Conservation (phyloP, 1,140 invertebrate genomes). For the Drosophila prosaltans region DNA sequence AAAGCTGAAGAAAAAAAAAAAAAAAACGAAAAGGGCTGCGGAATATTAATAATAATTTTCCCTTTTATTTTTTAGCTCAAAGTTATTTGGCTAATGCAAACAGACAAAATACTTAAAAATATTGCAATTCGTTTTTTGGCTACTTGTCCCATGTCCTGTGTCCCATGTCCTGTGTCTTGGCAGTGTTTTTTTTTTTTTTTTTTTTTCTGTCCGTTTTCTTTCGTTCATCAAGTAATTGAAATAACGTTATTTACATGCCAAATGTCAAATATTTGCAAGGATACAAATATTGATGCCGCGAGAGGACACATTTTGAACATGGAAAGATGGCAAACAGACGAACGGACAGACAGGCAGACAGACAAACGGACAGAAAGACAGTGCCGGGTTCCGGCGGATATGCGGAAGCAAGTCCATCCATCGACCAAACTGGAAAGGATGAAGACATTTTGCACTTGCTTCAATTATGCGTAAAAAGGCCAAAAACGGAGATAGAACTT, state of each 20-base stretch:
- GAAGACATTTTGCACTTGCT: slow-evolving; percentile 78
- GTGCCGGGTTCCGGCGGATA: not conserved
- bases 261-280: slow-evolving; percentile 72
- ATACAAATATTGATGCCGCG: slow-evolving; percentile 79
- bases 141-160: slow-evolving; percentile 4
- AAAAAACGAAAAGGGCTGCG: not conserved
- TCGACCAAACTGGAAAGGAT: slow-evolving; percentile 31
- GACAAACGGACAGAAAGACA: not conserved
- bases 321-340: slow-evolving; percentile 51
- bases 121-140: slow-evolving; percentile 53
- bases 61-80: slow-evolving; percentile 29
- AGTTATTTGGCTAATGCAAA: slow-evolving; percentile 58
- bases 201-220: slow-evolving; percentile 35
- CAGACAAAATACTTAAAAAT: slow-evolving; percentile 42
- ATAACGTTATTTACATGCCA: slow-evolving; percentile 77
- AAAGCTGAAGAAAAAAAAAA: no score
- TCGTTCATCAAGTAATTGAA: slow-evolving; percentile 70
- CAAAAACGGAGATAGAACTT: slow-evolving; percentile 13
- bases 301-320: slow-evolving; percentile 66
- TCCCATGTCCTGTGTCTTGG: slow-evolving; percentile 5
- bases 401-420: slow-evolving; percentile 19
- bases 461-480: slow-evolving; percentile 66
- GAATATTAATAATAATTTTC: slow-evolving; percentile 31
- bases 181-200: slow-evolving; percentile 24
- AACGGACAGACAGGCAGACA: slow-evolving; percentile 19